These are phyloP conservation scores for Neogobius melanostomus DNA, from an alignment of 2,113 vertebrate genomes.

Conservation along the genomic window DNA sequence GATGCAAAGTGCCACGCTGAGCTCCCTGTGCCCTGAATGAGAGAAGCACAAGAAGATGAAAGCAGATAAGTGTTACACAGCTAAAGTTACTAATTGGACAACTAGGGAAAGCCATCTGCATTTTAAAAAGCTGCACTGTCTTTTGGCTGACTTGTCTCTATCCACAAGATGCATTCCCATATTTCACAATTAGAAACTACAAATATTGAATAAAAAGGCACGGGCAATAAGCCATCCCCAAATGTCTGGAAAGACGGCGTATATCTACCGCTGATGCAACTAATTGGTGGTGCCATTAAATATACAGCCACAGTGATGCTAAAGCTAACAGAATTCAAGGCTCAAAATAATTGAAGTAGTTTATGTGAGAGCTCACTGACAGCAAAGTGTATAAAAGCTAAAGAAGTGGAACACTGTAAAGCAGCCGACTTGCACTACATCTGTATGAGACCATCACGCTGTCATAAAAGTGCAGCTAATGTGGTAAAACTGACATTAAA, in stretches of 20 bases:
- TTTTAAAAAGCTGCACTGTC: constrained; percentile 62
- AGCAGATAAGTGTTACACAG: constrained; percentile 67
- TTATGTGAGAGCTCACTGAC: constrained; percentile 22
- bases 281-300: constrained; percentile 12
- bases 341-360: constrained; percentile 21
- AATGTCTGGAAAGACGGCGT: constrained; percentile 32
- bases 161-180: constrained; percentile 59
- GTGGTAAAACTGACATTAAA: constrained; percentile 60
- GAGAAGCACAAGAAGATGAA: constrained; percentile 66
- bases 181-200: constrained; percentile 31
- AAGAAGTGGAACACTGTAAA: constrained; percentile 26
- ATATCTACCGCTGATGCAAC: constrained; percentile 27
- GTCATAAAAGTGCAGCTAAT: constrained; percentile 53
- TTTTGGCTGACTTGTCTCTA: constrained; percentile 58
- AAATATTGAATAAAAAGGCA: constrained; percentile 47
- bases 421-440: constrained; percentile 26
- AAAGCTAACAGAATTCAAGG: not conserved
- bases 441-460: constrained; percentile 26
- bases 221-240: constrained; percentile 38
- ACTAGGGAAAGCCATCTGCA: constrained; percentile 74
- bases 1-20: constrained; percentile 36
- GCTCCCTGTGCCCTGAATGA: constrained; percentile 45
- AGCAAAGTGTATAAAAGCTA: constrained; percentile 45
- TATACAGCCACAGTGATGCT: constrained; percentile 15
- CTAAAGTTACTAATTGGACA: constrained; percentile 76